Base-by-base conservation (phyloP, 2,113 vertebrate genomes). In the Thalassoma bifasciatum region DNA sequence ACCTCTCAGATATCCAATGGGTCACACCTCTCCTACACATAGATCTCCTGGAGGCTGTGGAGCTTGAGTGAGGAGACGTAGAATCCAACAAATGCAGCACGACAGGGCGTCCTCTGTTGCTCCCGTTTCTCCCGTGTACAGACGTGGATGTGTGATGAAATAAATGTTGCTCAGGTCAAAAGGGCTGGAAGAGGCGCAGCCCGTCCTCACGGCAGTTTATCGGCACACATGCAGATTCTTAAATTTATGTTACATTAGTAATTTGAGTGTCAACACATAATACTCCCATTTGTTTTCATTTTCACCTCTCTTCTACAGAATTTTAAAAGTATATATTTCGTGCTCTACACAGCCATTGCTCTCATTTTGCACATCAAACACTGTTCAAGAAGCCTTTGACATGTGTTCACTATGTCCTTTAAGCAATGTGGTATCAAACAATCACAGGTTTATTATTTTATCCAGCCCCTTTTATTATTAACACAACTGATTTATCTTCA, bases 1-100 rank as follows among this genome's bases (percentile, higher is more conserved):
- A 96, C 97, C 90, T 99, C 98, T 92, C 98, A 99, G 82, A 98
- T 99, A 94, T 99, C 98, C 93, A 99, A 99, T 89, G 98, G 98
- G 93, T 99, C 98, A 88, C 97, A 99, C 90, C 95, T 99, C 94
- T 99, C 98, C 95, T 99, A 96, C 85, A 99, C 97, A 94, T 99
- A 99, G 93, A 81, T 80, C 60, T 68, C 64, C 60, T 34, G 21
- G 72, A 67, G 37, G 79, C 56, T 44, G 19, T 64, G 74, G 68
- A 72, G 66, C 19, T 78, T 66, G 77, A 82, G 68, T 36, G 22
- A 51, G 63, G 54, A 80, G 65, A 75, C 17, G 68, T 63, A 72
- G 67, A 76, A 50, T 70, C 61, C 59, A 68, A 62, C 59, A 54
- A 64, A 79, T 34, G 30, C 62, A 81, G 72, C 63, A 70, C 65